Evolutionary conservation across 1,140 invertebrate species (phyloP), one percentile per base, ranked within the genome.

Genomic region (Capitella teleta): DNA sequence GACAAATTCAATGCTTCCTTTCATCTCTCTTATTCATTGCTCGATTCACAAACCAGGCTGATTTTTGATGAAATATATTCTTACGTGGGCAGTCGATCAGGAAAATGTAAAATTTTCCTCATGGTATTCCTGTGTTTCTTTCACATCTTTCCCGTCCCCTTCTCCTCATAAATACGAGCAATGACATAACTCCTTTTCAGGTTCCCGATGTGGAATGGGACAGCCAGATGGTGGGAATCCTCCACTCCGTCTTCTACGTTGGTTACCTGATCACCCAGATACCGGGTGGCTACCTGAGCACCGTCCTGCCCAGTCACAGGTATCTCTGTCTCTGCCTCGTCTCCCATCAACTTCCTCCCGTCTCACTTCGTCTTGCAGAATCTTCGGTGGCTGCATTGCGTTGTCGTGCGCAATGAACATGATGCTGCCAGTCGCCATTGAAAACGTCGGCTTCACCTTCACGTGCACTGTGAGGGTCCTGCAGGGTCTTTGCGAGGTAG

Each of bases 241-340:
- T 70, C 12, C 66, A 70, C 45, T 53, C 57, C 18, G 52, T 61
- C 18, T 68, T 70, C 49, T 68, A 70, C 43, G 52, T 70, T 2
- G 67, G 67, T 0, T 64, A 56, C 44, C 41, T 67, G 2, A 34
- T 67, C n/a, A 65, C 63, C 25, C 64, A 70, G 18, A 47, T 70
- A 14, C 67, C 67, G 0, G 63, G 56, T 2, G 66, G 63, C 6
- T 67, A 62, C 51, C 56, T 68, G 1, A 59, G 62, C 14, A 63
- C 60, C 2, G 47, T 49, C 26, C 55, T 61, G 24, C 58, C 65
- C 0, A 58, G 57, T 37, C 52, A 66, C 51, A 66, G 58, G 65
- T 66, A 55, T 28, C 30, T 28, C n/a, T 34, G 32, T 12, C 32
- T 12, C 10, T 34, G 16, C 16, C 16, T 10, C 10, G 10, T 12